Conservation (phyloP, 2,113 vertebrate genomes). For the Sialia sialis region DNA sequence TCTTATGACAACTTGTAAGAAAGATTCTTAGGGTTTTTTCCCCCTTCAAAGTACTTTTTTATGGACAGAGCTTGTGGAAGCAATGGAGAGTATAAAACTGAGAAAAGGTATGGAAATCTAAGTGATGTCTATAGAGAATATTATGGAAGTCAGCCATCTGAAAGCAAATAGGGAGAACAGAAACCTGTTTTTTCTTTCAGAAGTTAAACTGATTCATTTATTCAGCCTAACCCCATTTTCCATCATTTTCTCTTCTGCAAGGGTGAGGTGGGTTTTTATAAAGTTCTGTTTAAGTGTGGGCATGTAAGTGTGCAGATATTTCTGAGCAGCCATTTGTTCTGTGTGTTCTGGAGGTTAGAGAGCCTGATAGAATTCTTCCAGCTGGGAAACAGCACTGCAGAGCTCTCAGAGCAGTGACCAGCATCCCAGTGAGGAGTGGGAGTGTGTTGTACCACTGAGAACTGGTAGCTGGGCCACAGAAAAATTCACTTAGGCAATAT, state of each 20-base stretch:
- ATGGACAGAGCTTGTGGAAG: background rate
- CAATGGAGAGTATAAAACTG: background rate
- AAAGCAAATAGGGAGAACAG: background rate
- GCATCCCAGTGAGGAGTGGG: accelerated
- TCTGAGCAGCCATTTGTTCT: background rate
- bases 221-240: background rate
- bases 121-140: background rate
- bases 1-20: slow-evolving; percentile 12
- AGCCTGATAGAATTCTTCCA: background rate
- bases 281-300: background rate
- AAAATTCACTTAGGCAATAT: background rate
- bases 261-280: background rate
- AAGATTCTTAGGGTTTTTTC: background rate
- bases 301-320: background rate
- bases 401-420: background rate
- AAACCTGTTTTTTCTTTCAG: background rate
- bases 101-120: background rate
- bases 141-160: background rate
- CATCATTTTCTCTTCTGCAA: background rate
- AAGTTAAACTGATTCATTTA: background rate
- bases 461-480: background rate
- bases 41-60: background rate
- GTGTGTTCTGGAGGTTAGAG: background rate
- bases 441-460: accelerated
- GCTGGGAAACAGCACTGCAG: background rate